phyloP scores from a whole-genome alignment of 1,140 invertebrate species.

The Metopolophium dirhodum region DNA sequence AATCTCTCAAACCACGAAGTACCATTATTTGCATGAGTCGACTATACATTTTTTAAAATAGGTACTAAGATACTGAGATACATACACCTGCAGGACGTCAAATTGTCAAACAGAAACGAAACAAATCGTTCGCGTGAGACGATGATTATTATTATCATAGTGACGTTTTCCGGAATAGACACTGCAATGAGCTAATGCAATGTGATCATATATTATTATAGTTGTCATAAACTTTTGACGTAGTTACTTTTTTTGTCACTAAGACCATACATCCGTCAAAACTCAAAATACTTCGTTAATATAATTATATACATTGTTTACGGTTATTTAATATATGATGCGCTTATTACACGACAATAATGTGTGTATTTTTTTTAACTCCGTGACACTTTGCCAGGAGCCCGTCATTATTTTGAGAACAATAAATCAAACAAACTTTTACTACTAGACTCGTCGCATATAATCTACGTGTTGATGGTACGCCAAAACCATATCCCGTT shows the following conservation, averaged over 20 bases:
- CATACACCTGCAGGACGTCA: not conserved
- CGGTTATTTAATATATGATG: not conserved
- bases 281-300: not conserved
- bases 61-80: not conserved
- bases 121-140: not conserved
- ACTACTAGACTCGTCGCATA: not conserved
- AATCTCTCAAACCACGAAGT: not conserved
- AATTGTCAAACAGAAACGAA: not conserved
- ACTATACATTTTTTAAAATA: not conserved
- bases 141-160: not conserved
- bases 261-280: not conserved
- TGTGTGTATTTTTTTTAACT: not conserved
- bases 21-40: not conserved
- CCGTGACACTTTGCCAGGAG: not conserved
- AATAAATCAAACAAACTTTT: slow-evolving; percentile 19
- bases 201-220: not conserved
- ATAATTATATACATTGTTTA: not conserved
- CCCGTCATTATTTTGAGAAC: not conserved
- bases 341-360: not conserved
- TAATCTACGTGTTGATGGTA: not conserved
- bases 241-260: not conserved
- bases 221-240: not conserved
- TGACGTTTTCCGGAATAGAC: not conserved
- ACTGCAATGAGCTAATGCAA: not conserved
- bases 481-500: not conserved